phyloP scores from a whole-genome alignment of 2,888 invertebrate species.

The Lycaena phlaeas region DNA sequence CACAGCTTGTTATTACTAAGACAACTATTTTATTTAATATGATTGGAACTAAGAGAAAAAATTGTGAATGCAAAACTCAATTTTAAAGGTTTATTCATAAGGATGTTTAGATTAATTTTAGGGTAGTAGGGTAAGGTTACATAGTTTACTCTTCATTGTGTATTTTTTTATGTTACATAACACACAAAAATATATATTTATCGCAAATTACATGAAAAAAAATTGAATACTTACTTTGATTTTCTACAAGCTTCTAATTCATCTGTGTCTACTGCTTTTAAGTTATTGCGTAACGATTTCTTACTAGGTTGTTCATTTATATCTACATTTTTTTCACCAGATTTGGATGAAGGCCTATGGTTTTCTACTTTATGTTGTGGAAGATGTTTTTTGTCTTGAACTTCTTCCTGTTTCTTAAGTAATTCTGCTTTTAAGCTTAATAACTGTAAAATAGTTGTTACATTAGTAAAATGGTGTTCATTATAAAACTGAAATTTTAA shows the following conservation, averaged over 20 bases:
- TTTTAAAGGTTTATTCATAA: too few species aligned
- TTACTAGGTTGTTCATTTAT: slow-evolving; percentile 40
- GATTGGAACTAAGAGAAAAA: too few species aligned
- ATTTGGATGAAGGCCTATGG: slow-evolving; percentile 40
- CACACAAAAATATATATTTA: too few species aligned
- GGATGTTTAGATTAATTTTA: too few species aligned
- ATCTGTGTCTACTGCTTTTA: slow-evolving; percentile 49
- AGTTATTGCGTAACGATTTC: slow-evolving; percentile 43
- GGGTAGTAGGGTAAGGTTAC: too few species aligned
- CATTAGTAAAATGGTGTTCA: too few species aligned
- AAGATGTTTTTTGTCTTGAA: slow-evolving; percentile 75
- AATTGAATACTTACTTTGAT: slow-evolving; percentile 48
- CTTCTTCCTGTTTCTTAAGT: slow-evolving; percentile 88
- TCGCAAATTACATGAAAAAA: too few species aligned
- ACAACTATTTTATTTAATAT: too few species aligned
- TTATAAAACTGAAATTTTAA: slow-evolving; percentile 1
- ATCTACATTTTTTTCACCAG: slow-evolving; percentile 25
- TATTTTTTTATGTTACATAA: too few species aligned
- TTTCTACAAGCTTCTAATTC: slow-evolving; percentile 63
- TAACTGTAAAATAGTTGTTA: slow-evolving; percentile 39
- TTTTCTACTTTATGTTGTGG: slow-evolving; percentile 68
- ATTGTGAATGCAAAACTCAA: too few species aligned
- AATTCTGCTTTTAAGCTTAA: slow-evolving; percentile 93
- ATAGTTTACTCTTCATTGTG: too few species aligned
- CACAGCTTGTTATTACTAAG: too few species aligned